Evolutionary conservation across 2,888 invertebrate species (phyloP).

Genomic region (Nymphalis polychloros): DNA sequence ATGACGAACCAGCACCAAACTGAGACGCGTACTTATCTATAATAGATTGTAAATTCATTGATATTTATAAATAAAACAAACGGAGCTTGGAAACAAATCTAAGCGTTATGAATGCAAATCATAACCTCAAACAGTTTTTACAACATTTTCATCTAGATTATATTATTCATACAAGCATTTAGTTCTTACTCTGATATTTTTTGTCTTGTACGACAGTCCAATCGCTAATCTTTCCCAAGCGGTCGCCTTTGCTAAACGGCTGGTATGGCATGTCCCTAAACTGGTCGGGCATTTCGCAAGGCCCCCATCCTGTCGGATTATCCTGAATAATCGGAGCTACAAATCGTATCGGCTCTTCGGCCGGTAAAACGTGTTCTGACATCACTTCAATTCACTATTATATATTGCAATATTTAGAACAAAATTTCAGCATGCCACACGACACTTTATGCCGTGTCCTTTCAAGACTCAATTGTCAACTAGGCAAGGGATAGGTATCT

Average conservation of each 20-base stretch:
- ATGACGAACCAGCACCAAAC: conserved; percentile 97
- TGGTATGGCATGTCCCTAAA: conserved; percentile 99
- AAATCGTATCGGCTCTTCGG: conserved; percentile 85
- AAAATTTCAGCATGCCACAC: conserved; percentile 53
- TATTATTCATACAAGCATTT: background rate
- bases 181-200: conserved; percentile 91
- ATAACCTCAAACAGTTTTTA: conserved; percentile 38
- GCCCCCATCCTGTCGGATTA: conserved; percentile 97
- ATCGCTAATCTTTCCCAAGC: conserved; percentile 99
- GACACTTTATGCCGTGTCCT: conserved; percentile 46
- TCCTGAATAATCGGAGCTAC: conserved; percentile 89
- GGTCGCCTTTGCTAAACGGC: conserved; percentile 99
- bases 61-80: background rate
- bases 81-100: background rate
- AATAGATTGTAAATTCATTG: conserved; percentile 19
- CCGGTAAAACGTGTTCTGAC: conserved; percentile 79
- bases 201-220: conserved; percentile 99
- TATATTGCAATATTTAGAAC: conserved; percentile 22
- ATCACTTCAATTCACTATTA: conserved; percentile 49
- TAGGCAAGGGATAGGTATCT: background rate
- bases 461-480: conserved; percentile 1
- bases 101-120: background rate
- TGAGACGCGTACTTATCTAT: conserved; percentile 94
- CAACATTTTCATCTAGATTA: background rate
- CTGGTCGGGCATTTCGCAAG: conserved; percentile 95